Evolutionary conservation across 2,888 invertebrate species (phyloP).

Genomic region (Lepidocyrtoides sp.): DNA sequence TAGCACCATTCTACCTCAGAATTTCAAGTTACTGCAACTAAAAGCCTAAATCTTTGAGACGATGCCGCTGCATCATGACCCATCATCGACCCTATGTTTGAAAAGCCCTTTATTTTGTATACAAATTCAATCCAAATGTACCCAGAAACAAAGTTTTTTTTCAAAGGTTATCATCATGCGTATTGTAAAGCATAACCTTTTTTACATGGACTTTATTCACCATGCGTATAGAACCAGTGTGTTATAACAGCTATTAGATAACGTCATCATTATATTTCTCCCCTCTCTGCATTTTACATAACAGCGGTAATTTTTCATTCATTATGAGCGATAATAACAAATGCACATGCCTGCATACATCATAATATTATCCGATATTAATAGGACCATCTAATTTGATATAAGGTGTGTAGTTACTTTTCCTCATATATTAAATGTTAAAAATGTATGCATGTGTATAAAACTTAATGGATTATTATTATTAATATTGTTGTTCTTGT

Average conservation of each 20-base stretch:
- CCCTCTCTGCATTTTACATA: constrained; percentile 23
- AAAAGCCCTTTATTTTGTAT: constrained; percentile 11
- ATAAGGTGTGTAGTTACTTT: background rate
- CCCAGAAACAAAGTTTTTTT: background rate
- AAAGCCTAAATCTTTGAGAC: no score
- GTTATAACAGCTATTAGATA: constrained; percentile 50
- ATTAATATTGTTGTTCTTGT: background rate
- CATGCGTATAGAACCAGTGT: no score
- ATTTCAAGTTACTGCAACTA: background rate
- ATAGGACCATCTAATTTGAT: constrained; percentile 1
- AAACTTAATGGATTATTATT: background rate
- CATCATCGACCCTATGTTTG: background rate
- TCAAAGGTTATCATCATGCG: no score
- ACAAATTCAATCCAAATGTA: background rate
- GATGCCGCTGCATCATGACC: background rate
- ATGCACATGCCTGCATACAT: constrained; percentile 14
- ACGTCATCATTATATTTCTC: constrained; percentile 51
- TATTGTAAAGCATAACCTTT: no score
- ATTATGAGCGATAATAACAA: constrained; percentile 23
- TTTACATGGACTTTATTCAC: no score
- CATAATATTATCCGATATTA: background rate
- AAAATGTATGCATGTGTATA: background rate
- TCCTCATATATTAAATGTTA: background rate
- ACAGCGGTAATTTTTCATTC: constrained; percentile 54
- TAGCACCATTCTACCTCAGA: background rate